Conservation (phyloP, 2,888 invertebrate species). For the Brachynemurus nebulosus region DNA sequence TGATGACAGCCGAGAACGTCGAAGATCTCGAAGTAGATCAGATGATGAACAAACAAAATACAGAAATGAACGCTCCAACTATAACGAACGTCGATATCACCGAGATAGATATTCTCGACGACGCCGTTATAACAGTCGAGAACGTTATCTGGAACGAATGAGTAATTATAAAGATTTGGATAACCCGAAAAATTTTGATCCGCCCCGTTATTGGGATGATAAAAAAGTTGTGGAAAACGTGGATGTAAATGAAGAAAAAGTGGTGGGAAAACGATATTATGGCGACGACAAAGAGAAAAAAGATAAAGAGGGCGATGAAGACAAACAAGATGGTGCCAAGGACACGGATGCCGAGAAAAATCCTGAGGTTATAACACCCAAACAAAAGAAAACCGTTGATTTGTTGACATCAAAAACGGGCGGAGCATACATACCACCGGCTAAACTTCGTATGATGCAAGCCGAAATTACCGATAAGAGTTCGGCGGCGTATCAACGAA, state of each 20-base stretch:
- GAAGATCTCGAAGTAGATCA: slow-evolving; percentile 1
- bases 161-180: slow-evolving; percentile 16
- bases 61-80: neutral
- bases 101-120: slow-evolving; percentile 1
- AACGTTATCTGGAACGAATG: slow-evolving; percentile 10
- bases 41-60: neutral
- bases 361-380: slow-evolving; percentile 26
- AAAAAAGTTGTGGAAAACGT: slow-evolving; percentile 22
- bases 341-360: slow-evolving; percentile 19
- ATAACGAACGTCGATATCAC: neutral
- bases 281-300: slow-evolving; percentile 17
- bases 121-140: slow-evolving; percentile 11
- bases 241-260: slow-evolving; percentile 26
- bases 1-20: neutral
- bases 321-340: slow-evolving; percentile 13
- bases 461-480: slow-evolving; percentile 90
- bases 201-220: slow-evolving; percentile 27
- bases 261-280: slow-evolving; percentile 27
- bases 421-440: slow-evolving; percentile 97
- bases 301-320: slow-evolving; percentile 15
- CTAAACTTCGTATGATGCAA: slow-evolving; percentile 89
- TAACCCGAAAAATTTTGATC: slow-evolving; percentile 16
- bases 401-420: slow-evolving; percentile 73
- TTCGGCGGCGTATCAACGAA: slow-evolving; percentile 87
- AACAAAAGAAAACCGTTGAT: slow-evolving; percentile 41